Conservation (phyloP, 2,113 vertebrate species). For the Thryonomys swinderianus region DNA sequence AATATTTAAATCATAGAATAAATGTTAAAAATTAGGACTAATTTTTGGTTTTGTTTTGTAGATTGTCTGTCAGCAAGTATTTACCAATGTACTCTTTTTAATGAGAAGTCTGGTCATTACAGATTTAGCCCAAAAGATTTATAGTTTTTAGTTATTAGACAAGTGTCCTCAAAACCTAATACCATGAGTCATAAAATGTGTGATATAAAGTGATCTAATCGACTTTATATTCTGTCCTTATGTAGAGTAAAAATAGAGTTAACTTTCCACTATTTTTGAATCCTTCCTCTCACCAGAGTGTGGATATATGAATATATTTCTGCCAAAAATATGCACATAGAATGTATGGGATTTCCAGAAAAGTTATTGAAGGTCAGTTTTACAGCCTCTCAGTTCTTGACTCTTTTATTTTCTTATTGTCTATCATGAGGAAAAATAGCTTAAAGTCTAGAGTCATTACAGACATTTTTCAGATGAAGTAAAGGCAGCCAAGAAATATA, state of each 20-base stretch:
- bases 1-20: not conserved
- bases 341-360: too few species aligned
- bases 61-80: not conserved
- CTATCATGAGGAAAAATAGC: not conserved
- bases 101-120: not conserved
- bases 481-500: too few species aligned
- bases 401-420: not conserved
- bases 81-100: not conserved
- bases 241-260: not conserved
- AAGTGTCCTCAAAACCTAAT: not conserved
- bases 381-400: not conserved
- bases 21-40: not conserved
- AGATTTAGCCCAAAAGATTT: not conserved
- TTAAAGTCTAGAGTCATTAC: not conserved
- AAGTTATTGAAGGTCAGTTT: not conserved
- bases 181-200: not conserved
- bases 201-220: not conserved
- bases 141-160: slow-evolving; percentile 5
- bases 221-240: slow-evolving; percentile 6
- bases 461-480: too few species aligned
- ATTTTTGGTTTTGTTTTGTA: not conserved
- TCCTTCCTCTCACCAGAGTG: not conserved
- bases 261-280: not conserved
- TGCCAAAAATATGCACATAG: not conserved
- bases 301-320: not conserved